Percentiles rank a stretch among this genome's conserved stretches.
Conservation (phyloP, 2,113 vertebrate genomes). For the Eolophus roseicapilla region DNA sequence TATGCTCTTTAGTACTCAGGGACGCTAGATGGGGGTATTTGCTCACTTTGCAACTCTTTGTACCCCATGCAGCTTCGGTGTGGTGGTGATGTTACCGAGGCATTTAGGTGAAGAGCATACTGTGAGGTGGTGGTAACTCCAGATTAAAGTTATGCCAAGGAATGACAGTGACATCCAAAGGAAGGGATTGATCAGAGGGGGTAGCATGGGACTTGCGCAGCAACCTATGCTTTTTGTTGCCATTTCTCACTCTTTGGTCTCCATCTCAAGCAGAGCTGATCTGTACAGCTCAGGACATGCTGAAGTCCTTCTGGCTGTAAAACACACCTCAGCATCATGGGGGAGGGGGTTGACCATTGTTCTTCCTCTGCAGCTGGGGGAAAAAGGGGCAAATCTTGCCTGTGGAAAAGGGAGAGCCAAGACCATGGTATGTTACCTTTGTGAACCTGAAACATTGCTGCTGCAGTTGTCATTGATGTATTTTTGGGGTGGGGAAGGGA, state of each 20-base stretch:
- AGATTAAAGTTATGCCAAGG: neutral
- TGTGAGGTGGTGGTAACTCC: neutral
- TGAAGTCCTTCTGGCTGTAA: neutral
- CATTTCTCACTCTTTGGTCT: fast-evolving
- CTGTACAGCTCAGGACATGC: neutral
- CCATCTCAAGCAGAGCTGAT: neutral
- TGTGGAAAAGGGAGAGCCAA: neutral
- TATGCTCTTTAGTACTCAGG: neutral
- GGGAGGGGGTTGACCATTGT: fast-evolving
- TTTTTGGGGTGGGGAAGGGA: neutral
- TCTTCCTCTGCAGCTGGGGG: neutral
- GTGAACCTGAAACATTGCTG: neutral
- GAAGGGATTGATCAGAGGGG: neutral
- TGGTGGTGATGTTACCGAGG: neutral
- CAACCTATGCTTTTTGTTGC: neutral
- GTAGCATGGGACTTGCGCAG: fast-evolving
- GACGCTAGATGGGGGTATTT: slow-evolving; percentile 76
- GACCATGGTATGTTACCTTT: neutral
- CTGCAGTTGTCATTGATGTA: neutral
- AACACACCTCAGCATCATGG: neutral
- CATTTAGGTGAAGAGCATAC: neutral
- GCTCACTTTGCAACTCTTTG: slow-evolving; percentile 46
- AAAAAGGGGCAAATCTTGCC: neutral
- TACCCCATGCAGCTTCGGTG: neutral
- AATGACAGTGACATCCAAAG: neutral